Base-by-base conservation (phyloP, 2,797 vertebrate genomes). In the Characodon lateralis region DNA sequence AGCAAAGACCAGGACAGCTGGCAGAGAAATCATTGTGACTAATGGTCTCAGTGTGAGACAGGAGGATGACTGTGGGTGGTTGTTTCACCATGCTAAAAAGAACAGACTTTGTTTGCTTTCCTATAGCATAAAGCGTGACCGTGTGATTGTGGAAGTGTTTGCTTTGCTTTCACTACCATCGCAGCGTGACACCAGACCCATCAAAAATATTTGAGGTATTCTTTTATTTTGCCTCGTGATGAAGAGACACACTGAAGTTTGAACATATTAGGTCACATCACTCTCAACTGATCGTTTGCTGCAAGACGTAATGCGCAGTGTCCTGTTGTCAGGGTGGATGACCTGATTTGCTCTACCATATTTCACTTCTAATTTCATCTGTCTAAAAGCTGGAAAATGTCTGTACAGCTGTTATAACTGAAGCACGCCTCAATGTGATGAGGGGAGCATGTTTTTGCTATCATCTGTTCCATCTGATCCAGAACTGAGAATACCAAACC, bases 11-110 rank as follows among this genome's bases (percentile, higher is more conserved):
- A 79, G 89, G 91, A 92, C 91, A 91, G 91, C 91, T 91, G 89
- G 91, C 92, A 91, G 92, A 92, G 89, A 89, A 95, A 92, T 93
- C 91, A 91, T 93, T 90, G 92, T 94, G 92, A 92, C 92, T 94
- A 93, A 94, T 93, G 92, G 89, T 84, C 91, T 92, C 92, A 81
- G 90, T 94, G 92, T 92, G 93, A 94, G 92, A 91, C 90, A 86
- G 92, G 87, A 91, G 90, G 91, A 83, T 66, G 86, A 80, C 90
- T 82, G 91, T 93, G 93, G 93, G 91, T 89, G 91, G 91, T 84
- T 91, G 90, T 90, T 92, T 90, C 79, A 87, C 82, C 88, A 78
- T 31, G 78, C 91, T 89, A 83, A 85, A 79, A 88, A 72, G 87
- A 92, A 85, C 90, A 92, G 87, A 88, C 93, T 91, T 88, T 94